Conservation (phyloP, 2,113 vertebrate genomes). For the Coracopsis vasa region DNA sequence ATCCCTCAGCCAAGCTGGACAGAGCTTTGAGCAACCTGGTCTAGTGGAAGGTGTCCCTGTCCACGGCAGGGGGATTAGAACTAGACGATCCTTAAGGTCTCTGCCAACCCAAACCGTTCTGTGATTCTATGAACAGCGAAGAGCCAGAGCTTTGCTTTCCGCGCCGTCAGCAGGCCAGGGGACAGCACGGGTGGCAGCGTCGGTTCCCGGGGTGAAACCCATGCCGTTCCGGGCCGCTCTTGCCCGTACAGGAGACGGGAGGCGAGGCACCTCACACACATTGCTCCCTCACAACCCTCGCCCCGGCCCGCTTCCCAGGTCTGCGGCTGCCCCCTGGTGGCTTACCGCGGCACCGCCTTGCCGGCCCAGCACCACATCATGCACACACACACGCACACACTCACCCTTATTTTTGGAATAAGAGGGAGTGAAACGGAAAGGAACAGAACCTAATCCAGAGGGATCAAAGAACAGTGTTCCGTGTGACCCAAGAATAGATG, state of each 20-base stretch:
- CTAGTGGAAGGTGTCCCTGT: background rate
- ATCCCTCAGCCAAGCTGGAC: background rate
- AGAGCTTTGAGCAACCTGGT: background rate
- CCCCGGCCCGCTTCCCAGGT: background rate
- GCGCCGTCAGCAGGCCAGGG: too few species aligned
- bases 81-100: background rate
- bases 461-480: too few species aligned
- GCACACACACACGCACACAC: background rate
- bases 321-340: background rate
- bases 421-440: background rate
- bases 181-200: background rate
- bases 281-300: rapidly evolving
- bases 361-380: background rate
- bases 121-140: background rate
- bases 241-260: background rate
- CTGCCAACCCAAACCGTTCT: background rate
- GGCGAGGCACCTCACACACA: background rate
- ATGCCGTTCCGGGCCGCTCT: rapidly evolving
- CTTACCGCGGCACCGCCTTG: background rate
- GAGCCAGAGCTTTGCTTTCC: background rate
- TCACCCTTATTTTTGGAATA: background rate
- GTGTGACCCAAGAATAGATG: background rate
- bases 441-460: rapidly evolving
- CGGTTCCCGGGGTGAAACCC: too few species aligned
- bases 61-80: background rate